Evolutionary conservation across 2,113 vertebrate genomes (phyloP), one percentile per base, ranked within the genome.

Genomic region (Semnornis frantzii): DNA sequence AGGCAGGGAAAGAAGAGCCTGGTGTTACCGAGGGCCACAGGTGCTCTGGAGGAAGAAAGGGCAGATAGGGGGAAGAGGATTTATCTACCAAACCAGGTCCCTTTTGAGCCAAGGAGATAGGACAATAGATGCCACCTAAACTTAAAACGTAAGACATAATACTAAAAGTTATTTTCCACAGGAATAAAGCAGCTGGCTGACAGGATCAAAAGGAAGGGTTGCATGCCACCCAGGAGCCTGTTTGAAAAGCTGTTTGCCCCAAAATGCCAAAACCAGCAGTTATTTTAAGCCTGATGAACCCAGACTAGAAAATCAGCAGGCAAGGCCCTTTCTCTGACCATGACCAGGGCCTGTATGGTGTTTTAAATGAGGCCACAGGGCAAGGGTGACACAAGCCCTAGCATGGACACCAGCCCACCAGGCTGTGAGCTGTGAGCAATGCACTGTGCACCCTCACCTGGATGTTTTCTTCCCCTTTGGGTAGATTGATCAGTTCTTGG

Each of bases 211-310:
- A 37, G 63, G 65, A 23, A n/a, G 27, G 78, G 12, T 42, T 18
- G 0, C 1, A 0, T 3, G 7, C 17, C 70, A 17, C 6, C 12
- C 1, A 0, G 6, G 31, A 71, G 30, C n/a, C 54, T 2, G 0
- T 19, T 30, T 2, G 4, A 21, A 74, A 64, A 71, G 30, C 12
- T 25, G 27, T 6, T 50, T 50, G 1, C 2, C 24, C 15, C 21
- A 8, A 13, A 3, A 28, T 28, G 15, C 65, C 13, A 46, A 57
- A 64, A 31, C 5, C 5, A 7, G 1, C 13, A 14, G 28, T 37
- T 72, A 12, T 37, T 92, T 48, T 12, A 44, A 39, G 60, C 11
- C 39, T 62, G 15, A 30, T 59, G 77, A 93, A 34, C 39, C 4
- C 19, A 65, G 9, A 1, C 1, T 17, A 54, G 44, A 54, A 65